These are phyloP conservation scores for Ruditapes philippinarum DNA, from an alignment of 1,140 invertebrate genomes.

Conservation along the genomic window DNA sequence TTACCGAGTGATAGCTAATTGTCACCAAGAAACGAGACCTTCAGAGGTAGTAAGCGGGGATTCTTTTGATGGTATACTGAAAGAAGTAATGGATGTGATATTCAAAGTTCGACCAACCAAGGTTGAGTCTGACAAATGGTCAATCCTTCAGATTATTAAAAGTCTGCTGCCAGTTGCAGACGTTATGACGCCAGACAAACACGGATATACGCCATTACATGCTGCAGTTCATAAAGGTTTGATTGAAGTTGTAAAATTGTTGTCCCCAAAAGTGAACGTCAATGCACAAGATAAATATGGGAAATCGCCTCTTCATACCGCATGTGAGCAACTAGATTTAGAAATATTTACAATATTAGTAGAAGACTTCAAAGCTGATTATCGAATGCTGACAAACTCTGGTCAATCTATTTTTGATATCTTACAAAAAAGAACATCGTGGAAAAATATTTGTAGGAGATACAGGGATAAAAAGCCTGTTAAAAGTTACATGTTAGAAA, in stretches of 20 bases:
- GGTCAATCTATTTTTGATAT: neutral
- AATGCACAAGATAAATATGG: neutral
- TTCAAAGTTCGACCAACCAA: neutral
- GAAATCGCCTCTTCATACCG: neutral
- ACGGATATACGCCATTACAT: slow-evolving; percentile 40
- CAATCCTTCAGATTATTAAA: neutral
- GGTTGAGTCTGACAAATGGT: too few relatives aligned
- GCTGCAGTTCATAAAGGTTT: neutral
- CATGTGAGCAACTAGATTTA: neutral
- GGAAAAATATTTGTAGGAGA: neutral
- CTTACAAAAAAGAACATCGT: neutral
- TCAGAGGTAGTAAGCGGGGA: neutral
- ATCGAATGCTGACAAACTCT: neutral
- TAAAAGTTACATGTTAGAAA: neutral
- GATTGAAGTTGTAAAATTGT: too few relatives aligned
- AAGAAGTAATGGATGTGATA: neutral
- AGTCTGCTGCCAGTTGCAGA: neutral
- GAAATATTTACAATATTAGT: neutral
- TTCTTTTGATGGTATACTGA: too few relatives aligned
- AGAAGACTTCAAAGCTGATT: neutral
- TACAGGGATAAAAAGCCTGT: neutral
- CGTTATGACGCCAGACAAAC: neutral
- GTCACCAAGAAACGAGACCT: neutral
- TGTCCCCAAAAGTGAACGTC: neutral
- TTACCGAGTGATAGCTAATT: slow-evolving; percentile 9